Evolutionary conservation across 2,113 vertebrate genomes (phyloP).

Genomic region (Corythoichthys intestinalis): DNA sequence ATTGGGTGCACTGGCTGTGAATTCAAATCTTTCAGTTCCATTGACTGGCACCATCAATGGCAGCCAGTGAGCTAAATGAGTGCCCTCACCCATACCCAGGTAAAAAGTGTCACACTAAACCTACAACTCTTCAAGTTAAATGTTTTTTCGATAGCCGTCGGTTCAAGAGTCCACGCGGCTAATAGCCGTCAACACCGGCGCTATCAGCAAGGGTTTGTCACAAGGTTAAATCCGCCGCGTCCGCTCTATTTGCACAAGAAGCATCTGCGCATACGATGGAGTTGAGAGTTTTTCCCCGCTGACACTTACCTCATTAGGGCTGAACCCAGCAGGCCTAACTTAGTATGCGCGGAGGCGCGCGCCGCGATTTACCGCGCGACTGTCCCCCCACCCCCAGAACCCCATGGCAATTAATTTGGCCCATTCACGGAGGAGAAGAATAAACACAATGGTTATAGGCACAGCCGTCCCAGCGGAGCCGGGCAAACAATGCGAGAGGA

Average conservation of each 20-base stretch:
- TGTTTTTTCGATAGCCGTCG: slow-evolving; percentile 10
- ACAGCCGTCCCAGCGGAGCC: slow-evolving; percentile 37
- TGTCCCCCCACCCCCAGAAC: slow-evolving; percentile 41
- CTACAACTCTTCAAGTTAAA: slow-evolving; percentile 21
- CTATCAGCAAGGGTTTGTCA: slow-evolving; percentile 7
- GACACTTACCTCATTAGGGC: slow-evolving; percentile 43
- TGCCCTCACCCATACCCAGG: background rate
- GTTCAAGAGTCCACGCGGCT: slow-evolving; percentile 11
- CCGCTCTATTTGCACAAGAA: slow-evolving; percentile 6
- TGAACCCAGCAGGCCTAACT: slow-evolving; percentile 25
- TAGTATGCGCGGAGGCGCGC: slow-evolving; percentile 45
- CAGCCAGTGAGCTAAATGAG: too few relatives aligned
- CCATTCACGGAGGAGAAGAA: slow-evolving; percentile 54
- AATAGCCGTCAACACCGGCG: slow-evolving; percentile 7
- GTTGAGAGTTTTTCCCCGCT: slow-evolving; percentile 25
- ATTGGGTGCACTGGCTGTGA: too few relatives aligned
- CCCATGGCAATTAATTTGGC: slow-evolving; percentile 59
- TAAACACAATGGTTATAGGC: slow-evolving; percentile 55
- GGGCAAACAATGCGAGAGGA: slow-evolving; percentile 42
- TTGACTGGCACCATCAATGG: too few relatives aligned
- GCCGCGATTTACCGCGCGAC: slow-evolving; percentile 45
- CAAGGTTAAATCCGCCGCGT: slow-evolving; percentile 5
- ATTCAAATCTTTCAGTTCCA: too few relatives aligned
- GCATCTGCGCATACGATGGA: slow-evolving; percentile 17
- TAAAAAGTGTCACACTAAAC: slow-evolving; percentile 18